phyloP scores from a whole-genome alignment of 2,888 invertebrate genomes.

The Nephrotoma flavescens region DNA sequence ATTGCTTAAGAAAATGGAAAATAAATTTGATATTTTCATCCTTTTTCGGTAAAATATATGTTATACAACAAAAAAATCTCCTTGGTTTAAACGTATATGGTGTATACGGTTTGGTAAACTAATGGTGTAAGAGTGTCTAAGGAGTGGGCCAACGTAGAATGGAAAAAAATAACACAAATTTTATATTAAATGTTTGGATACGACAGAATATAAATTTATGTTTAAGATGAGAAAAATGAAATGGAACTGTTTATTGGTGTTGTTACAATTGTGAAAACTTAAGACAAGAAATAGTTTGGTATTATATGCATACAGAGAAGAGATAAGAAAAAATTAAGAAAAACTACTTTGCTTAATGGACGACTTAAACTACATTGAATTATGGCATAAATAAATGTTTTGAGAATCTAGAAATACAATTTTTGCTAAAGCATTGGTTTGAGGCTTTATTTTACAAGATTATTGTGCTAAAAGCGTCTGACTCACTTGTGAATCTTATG shows the following conservation, averaged over 20 bases:
- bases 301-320: background rate
- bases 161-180: background rate
- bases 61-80: background rate
- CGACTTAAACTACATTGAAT: background rate
- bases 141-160: background rate
- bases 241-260: background rate
- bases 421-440: background rate
- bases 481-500: too few relatives aligned
- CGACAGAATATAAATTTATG: slow-evolving; percentile 3
- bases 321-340: background rate
- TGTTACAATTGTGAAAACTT: background rate
- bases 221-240: background rate
- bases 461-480: too few relatives aligned
- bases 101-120: background rate
- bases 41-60: background rate
- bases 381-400: background rate
- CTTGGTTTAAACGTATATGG: background rate
- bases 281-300: background rate
- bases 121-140: background rate
- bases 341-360: background rate
- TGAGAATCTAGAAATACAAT: background rate
- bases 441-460: too few relatives aligned
- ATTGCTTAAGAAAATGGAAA: background rate
- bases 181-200: background rate
- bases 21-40: background rate